Evolutionary conservation across 1,140 invertebrate species (phyloP).

Genomic region (Trichonephila inaurata): DNA sequence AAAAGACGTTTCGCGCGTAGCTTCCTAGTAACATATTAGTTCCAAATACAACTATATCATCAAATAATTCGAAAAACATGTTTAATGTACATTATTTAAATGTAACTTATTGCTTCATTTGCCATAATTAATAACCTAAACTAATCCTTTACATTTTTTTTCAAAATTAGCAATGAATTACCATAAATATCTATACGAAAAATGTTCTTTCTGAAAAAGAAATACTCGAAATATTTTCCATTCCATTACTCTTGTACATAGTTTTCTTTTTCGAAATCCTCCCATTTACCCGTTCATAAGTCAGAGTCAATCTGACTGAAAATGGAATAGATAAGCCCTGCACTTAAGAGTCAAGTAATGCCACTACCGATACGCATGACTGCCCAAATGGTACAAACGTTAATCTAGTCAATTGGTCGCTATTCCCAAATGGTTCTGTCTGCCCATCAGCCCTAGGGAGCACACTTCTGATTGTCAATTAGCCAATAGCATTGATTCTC

Average conservation of each 20-base stretch:
- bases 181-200: not conserved
- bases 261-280: not conserved
- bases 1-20: no score
- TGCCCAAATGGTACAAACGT: conserved; percentile 32
- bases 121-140: no score
- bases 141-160: not conserved
- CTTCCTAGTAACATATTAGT: no score
- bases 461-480: conserved; percentile 34
- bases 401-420: conserved; percentile 60
- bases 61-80: no score
- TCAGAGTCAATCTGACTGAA: not conserved
- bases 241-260: not conserved
- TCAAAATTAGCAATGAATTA: not conserved
- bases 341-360: conserved; percentile 12
- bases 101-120: no score
- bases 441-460: conserved; percentile 24
- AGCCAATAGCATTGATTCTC: conserved; percentile 47
- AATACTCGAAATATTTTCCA: not conserved
- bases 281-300: not conserved
- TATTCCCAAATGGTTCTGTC: conserved; percentile 20
- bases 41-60: no score
- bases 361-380: not conserved
- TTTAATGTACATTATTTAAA: no score
- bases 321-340: not conserved
- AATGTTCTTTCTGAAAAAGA: not conserved